Evolutionary conservation across 2,888 invertebrate genomes (phyloP), one percentile per base, ranked within the genome.

Genomic region (Leistus spinibarbis): DNA sequence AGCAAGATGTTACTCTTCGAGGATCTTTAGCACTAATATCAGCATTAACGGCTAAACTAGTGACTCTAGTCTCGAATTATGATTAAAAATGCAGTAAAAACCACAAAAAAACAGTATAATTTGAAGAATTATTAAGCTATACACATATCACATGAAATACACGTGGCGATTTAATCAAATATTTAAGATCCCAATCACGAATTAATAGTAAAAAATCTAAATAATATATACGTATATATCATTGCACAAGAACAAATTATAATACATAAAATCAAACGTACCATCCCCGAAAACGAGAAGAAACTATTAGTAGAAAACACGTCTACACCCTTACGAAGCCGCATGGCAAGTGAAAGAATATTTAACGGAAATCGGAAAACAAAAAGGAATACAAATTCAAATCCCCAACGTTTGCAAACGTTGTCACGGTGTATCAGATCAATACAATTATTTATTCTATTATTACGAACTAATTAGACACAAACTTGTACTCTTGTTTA

Each of bases 21-120:
- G 60, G 22, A 10, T 60, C 60, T 60, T 60, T 60, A 60, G 60
- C 60, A 60, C 60, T 22, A 60, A 17, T 3, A 60, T 60, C 7
- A 60, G 60, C 16, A 60, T 20, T 60, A 22, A 19, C 13, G 1
- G 13, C 60, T 60, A 60, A 60, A 60, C 60, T 22, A 22, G 60
- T 60, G 60, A 60, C 60, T 60, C 60, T 60, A 60, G 60, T 60
- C 60, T 60, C 60, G 60, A 60, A 17, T 60, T 17, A 16, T 20
- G 10, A 5, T 40, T 40, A 7, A 7, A 4, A 24, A 40, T 40
- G 40, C 13, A 1, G 7, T 40, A 40, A 40, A 40, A 40, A 40
- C n/a, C n/a, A n/a, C n/a, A n/a, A n/a, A n/a, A n/a, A n/a, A n/a
- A n/a, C n/a, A n/a, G n/a, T n/a, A n/a, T n/a, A n/a, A n/a, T n/a